Conservation (phyloP, 1,140 invertebrate genomes). For the Rhizoglyphus robini region DNA sequence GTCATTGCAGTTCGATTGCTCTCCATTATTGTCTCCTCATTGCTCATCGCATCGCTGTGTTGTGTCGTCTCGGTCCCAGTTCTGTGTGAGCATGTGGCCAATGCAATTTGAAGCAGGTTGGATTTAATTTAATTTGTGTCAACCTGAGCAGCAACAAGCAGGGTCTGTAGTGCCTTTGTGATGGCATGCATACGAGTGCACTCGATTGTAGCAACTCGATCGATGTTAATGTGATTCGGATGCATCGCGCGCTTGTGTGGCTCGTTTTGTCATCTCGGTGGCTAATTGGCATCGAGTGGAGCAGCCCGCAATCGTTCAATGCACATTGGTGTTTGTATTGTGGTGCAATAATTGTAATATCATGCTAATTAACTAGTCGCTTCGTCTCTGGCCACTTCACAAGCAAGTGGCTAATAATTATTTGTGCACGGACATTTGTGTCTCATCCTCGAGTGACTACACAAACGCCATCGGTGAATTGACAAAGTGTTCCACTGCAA, state of each 20-base stretch:
- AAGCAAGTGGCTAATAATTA: too few species aligned
- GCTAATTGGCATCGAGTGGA: neutral
- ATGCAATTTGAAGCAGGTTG: too few species aligned
- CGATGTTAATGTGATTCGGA: neutral
- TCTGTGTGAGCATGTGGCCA: too few species aligned
- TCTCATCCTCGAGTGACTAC: too few species aligned
- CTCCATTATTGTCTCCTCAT: neutral
- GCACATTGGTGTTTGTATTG: neutral
- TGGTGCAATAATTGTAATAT: neutral
- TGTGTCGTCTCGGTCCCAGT: neutral
- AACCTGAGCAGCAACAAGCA: neutral
- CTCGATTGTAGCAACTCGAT: neutral
- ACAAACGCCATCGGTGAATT: too few species aligned
- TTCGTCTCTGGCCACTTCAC: neutral
- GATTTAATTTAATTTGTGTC: neutral
- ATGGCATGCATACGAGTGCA: neutral
- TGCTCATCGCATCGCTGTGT: neutral
- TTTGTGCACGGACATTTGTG: too few species aligned
- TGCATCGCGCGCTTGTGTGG: neutral
- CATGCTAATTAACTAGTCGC: constrained; percentile 1
- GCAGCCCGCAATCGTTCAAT: too few species aligned
- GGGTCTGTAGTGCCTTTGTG: neutral
- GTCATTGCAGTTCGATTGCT: neutral
- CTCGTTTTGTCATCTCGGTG: neutral
- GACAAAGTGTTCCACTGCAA: too few species aligned